Evolutionary conservation across 2,888 invertebrate genomes (phyloP), one percentile per base, ranked within the genome.

Genomic region (Stramonita haemastoma): DNA sequence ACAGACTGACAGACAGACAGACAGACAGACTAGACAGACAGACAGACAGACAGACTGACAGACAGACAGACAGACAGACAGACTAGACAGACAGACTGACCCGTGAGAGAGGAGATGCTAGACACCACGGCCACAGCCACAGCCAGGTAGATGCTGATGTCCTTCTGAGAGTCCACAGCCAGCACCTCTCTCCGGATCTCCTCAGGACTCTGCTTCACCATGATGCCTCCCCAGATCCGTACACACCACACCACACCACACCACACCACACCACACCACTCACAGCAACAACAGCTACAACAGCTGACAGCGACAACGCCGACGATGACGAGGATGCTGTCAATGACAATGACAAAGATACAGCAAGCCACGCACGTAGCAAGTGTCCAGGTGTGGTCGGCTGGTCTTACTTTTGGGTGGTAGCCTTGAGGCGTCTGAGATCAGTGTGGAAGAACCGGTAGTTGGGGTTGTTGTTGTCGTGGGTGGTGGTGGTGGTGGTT

Each of bases 181-280:
- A 79, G 36, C 15, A 88, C 83, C 83, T 88, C 83, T 36, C 57
- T 56, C 88, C 88, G 56, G n/a, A 88, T 56, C 83, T 88, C 88
- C 83, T 83, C 88, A 8, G 73, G n/a, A 6, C 66, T 66, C 34
- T 83, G 88, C 57, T 88, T 88, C 57, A 46, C 79, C 79, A 81
- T 60, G 79, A 11, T 22, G 19, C 19, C 60, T 60, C 60, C 4
- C 60, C 4, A 15, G 19, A 1, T 22, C 60, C 17, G 32, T n/a
- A n/a, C n/a, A n/a, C 15, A 26, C 77, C n/a, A n/a, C 73, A 8
- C 0, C 73, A 11, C 5, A 5, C 73, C n/a, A n/a, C n/a, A n/a
- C 73, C n/a, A n/a, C 73, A 22, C 11, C n/a, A n/a, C n/a, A n/a
- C n/a, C n/a, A n/a, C 26, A 22, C 11, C 73, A 6, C n/a, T n/a